Conservation (phyloP, 2,888 invertebrate genomes). For the Carpatolechia fugitivella region DNA sequence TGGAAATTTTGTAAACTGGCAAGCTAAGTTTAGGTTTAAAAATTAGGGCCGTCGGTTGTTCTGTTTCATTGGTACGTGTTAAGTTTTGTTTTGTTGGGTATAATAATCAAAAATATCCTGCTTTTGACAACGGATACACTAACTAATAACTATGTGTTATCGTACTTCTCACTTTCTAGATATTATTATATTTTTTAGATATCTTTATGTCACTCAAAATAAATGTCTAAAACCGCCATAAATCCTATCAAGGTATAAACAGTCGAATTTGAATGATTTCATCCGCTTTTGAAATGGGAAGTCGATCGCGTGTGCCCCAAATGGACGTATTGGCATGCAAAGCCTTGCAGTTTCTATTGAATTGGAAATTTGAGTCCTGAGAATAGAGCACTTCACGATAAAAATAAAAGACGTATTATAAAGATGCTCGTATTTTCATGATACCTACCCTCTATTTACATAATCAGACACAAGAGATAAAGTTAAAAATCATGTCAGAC, state of each 20-base stretch:
- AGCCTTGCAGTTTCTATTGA: slow-evolving; percentile 75
- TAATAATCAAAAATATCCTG: no score
- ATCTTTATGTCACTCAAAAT: no score
- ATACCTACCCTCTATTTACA: background rate
- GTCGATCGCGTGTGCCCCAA: slow-evolving; percentile 71
- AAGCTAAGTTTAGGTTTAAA: background rate
- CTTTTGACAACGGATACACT: no score
- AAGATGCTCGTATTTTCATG: background rate
- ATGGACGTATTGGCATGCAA: slow-evolving; percentile 76
- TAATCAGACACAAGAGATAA: no score
- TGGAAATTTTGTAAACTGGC: slow-evolving; percentile 33
- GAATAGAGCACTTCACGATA: slow-evolving; percentile 55
- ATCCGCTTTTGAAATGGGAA: slow-evolving; percentile 71
- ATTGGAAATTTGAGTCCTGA: slow-evolving; percentile 73
- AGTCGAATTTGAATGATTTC: slow-evolving; percentile 66
- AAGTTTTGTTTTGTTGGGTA: no score
- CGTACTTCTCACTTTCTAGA: no score
- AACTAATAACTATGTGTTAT: no score
- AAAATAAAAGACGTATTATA: slow-evolving; percentile 27
- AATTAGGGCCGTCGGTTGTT: no score
- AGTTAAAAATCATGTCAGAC: no score
- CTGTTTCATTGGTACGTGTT: no score
- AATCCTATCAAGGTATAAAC: slow-evolving; percentile 38
- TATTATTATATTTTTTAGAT: no score
- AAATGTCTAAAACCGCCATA: background rate